phyloP scores from a whole-genome alignment of 2,888 invertebrate species.

The Eupithecia insigniata region DNA sequence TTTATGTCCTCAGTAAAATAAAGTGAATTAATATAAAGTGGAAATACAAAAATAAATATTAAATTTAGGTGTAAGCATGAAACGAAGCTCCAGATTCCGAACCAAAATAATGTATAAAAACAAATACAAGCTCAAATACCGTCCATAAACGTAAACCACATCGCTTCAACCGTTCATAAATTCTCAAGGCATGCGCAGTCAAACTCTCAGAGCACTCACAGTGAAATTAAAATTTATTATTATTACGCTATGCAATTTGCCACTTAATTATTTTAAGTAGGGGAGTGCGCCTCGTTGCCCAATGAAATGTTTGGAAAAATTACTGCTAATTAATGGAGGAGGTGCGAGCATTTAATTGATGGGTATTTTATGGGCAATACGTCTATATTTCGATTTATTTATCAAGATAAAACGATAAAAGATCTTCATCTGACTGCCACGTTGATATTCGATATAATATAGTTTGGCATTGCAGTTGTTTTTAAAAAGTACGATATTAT shows the following conservation, averaged over 20 bases:
- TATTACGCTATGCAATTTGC: slow-evolving; percentile 46
- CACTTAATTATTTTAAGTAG: slow-evolving; percentile 47
- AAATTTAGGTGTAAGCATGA: background rate
- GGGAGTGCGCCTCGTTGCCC: slow-evolving; percentile 30
- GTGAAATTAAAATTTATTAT: slow-evolving; percentile 48
- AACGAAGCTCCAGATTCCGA: background rate
- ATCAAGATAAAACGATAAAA: background rate
- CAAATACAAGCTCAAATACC: slow-evolving; percentile 1
- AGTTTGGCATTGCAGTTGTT: background rate
- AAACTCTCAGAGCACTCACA: slow-evolving; percentile 41
- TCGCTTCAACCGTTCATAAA: slow-evolving; percentile 38
- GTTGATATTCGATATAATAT: background rate
- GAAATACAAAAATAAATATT: background rate
- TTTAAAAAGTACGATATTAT: too few species aligned
- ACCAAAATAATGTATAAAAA: background rate
- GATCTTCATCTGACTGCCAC: background rate
- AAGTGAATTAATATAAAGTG: background rate
- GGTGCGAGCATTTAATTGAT: slow-evolving; percentile 7
- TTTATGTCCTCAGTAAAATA: background rate
- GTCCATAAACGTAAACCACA: slow-evolving; percentile 12
- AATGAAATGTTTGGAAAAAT: slow-evolving; percentile 40
- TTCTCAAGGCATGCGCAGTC: slow-evolving; percentile 36
- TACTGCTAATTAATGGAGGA: slow-evolving; percentile 10
- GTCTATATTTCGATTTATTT: background rate
- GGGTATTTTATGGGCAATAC: background rate